Conservation (phyloP, 2,113 vertebrate species). For the Emberiza fucata region DNA sequence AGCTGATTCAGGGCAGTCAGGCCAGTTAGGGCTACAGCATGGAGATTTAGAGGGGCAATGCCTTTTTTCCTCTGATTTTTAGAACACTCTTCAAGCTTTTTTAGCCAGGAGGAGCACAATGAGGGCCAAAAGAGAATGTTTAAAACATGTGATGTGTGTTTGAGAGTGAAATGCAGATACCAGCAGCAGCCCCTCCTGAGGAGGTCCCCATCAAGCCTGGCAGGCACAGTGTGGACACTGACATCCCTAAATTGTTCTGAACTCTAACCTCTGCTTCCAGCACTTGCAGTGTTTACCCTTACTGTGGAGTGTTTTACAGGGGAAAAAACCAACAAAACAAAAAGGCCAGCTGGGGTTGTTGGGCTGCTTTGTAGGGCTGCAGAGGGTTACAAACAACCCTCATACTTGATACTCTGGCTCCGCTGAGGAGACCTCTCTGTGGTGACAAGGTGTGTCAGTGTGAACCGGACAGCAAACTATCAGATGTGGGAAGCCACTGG, state of each 20-base stretch:
- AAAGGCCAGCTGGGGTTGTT: background rate
- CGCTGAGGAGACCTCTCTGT: background rate
- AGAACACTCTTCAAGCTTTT: background rate
- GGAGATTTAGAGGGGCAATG: background rate
- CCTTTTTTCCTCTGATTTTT: background rate
- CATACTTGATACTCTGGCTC: accelerated
- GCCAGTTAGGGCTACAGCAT: background rate
- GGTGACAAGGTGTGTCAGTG: background rate
- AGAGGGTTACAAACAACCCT: background rate
- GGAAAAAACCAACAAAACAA: background rate
- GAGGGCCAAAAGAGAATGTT: background rate
- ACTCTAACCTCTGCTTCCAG: background rate
- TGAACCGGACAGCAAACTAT: background rate
- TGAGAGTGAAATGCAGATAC: background rate
- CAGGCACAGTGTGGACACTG: background rate
- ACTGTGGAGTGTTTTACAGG: background rate
- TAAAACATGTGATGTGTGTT: background rate
- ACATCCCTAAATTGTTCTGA: background rate
- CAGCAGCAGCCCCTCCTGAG: background rate
- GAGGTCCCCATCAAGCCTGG: background rate
- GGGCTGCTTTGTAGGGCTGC: background rate
- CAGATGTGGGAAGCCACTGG: background rate
- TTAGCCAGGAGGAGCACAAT: background rate
- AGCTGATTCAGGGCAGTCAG: background rate
- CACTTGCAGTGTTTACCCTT: background rate